Evolutionary conservation across 1,140 invertebrate genomes (phyloP), one percentile per base, ranked within the genome.

Genomic region (Galleria mellonella): DNA sequence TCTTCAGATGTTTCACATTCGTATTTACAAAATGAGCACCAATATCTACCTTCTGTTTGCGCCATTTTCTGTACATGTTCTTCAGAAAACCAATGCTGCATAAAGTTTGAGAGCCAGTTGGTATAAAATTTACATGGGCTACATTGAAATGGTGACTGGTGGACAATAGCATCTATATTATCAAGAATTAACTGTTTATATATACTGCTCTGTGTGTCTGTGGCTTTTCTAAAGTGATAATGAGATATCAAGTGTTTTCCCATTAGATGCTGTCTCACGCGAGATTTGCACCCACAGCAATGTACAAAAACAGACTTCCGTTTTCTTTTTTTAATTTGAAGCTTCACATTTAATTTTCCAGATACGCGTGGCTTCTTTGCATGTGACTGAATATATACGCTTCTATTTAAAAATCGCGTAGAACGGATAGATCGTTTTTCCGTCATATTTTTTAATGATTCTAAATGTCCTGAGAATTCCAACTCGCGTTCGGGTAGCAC

Each of bases 201-300:
- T 15, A 74, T 72, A 11, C 78, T 72, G 43, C 86, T 86, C 33
- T 73, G 79, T n/a, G 87, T 83, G 46, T 88, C 86, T 47, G 90
- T 89, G 4, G 77, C 72, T 62, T 92, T 91, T 57, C 92, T 88
- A 62, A 91, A 94, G 71, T 95, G 94, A 76, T 92, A 95, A 75
- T 93, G 92, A 17, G 93, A 95, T 43, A 95, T 93, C 41, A 95
- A 86, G 83, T 95, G 94, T 71, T 94, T 94, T 42, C 94, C 93
- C 82, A 95, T 91, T 52, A 93, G 78, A 47, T 91, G 87, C 2
- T 88, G 87, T 41, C 87, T 88, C 14, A 94, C 91, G 54, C 89
- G 88, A 9, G 90, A 90, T 17, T 88, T 88, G 51, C 93, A 95
- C 42, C 93, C 91, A 32, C 89, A 88, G 66, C 93, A 94, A 43